A percentile compares a stretch with the other conserved stretches of the same genome.
Evolutionary conservation across 2,797 vertebrate genomes (phyloP).

Genomic region (Spatula clypeata): DNA sequence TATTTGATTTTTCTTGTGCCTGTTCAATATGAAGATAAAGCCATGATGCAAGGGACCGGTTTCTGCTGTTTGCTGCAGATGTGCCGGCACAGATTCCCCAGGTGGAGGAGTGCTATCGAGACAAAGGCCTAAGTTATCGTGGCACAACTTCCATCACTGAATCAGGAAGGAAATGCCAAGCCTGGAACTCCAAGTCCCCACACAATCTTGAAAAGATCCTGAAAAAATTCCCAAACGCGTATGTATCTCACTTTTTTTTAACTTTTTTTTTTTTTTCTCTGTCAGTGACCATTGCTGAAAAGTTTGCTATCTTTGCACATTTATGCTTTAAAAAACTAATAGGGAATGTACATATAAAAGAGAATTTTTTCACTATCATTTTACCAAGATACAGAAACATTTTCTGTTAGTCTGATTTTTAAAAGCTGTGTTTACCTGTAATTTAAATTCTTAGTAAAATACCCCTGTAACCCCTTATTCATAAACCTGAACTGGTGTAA

Average conservation of each 20-base stretch:
- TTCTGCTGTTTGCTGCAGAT: not conserved
- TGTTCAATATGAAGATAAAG: not conserved
- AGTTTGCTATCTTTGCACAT: not conserved
- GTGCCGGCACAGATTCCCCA: constrained; percentile 21
- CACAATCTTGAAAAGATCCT: constrained; percentile 90
- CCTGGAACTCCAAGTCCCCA: constrained; percentile 90
- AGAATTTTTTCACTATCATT: not conserved
- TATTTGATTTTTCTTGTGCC: not conserved
- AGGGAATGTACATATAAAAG: not conserved
- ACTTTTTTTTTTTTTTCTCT: not conserved
- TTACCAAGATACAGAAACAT: not conserved
- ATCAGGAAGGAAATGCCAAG: constrained; percentile 93
- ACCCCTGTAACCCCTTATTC: not conserved
- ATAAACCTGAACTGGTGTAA: not conserved
- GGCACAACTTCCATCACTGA: constrained; percentile 89
- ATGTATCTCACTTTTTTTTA: constrained; percentile 48
- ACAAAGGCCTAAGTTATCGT: constrained; percentile 87
- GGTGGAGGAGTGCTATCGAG: constrained; percentile 90
- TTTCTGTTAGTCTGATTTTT: not conserved
- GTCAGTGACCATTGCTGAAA: not conserved
- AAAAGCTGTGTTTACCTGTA: not conserved
- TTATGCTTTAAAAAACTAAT: not conserved
- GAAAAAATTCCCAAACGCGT: constrained; percentile 85
- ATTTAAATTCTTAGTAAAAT: not conserved
- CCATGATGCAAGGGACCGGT: not conserved